Evolutionary conservation across 2,797 vertebrate genomes (phyloP).

Genomic region (Lithobates sylvaticus): DNA sequence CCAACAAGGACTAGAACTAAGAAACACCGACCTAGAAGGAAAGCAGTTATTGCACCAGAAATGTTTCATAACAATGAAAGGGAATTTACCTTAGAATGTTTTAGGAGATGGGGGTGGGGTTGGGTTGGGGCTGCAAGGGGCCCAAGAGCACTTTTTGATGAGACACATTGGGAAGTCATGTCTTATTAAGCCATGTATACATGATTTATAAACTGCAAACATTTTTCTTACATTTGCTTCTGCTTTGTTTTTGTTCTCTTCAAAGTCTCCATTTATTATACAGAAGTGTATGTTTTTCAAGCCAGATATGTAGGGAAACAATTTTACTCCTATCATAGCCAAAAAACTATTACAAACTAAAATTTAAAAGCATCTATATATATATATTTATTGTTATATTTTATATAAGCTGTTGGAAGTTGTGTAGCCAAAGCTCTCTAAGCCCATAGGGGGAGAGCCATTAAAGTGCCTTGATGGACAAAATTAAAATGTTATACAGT

Average conservation of each 20-base stretch:
- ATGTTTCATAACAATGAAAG: slow-evolving; percentile 24
- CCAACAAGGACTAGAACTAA: not conserved
- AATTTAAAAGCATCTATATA: too few relatives aligned
- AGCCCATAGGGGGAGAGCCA: too few relatives aligned
- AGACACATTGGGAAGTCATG: slow-evolving; percentile 37
- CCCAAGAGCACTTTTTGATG: slow-evolving; percentile 47
- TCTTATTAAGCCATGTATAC: slow-evolving; percentile 57
- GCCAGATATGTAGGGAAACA: too few relatives aligned
- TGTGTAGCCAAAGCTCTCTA: too few relatives aligned
- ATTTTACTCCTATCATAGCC: too few relatives aligned
- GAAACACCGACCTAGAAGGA: not conserved
- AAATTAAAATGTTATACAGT: too few relatives aligned
- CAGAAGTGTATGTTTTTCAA: too few relatives aligned
- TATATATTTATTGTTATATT: too few relatives aligned
- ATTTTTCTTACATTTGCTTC: slow-evolving; percentile 30
- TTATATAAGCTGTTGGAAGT: too few relatives aligned
- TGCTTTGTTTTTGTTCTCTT: slow-evolving; percentile 2
- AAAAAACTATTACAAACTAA: too few relatives aligned
- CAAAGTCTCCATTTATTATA: not conserved
- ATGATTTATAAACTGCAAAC: slow-evolving; percentile 54
- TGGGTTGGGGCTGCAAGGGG: not conserved
- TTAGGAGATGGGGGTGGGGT: not conserved
- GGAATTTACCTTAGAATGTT: slow-evolving; percentile 37
- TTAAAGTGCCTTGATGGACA: too few relatives aligned
- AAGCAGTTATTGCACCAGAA: slow-evolving; percentile 8